phyloP scores from a whole-genome alignment of 23 tunicate genomes.

The Corella eumyota region DNA sequence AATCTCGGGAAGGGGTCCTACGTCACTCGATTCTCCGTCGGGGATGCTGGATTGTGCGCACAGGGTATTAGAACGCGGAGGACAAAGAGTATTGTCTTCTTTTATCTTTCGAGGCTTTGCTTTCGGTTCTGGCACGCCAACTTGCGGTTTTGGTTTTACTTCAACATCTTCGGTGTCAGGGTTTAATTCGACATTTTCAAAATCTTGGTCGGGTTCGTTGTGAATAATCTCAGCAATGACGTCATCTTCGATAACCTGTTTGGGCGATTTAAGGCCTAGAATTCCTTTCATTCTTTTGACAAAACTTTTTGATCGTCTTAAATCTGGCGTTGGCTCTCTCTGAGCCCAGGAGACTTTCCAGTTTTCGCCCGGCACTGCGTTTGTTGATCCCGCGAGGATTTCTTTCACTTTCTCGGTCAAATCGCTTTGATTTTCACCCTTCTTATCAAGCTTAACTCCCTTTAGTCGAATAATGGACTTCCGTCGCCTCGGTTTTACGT shows the following conservation, averaged over 20 bases:
- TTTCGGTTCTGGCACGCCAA: not conserved
- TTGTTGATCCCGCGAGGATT: conserved; percentile 2
- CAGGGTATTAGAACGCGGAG: not conserved
- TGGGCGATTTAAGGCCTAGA: no score
- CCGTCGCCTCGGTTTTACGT: not conserved
- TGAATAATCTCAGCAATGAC: conserved; percentile 5
- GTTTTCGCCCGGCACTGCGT: not conserved
- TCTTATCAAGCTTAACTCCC: not conserved
- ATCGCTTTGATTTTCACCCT: not conserved
- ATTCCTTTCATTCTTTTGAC: no score
- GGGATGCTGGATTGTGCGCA: no score
- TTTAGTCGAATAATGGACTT: conserved; percentile 6
- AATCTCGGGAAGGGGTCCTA: not conserved
- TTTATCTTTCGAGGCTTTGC: not conserved
- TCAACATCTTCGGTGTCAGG: no score
- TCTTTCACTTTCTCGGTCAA: conserved; percentile 8
- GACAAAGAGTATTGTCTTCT: not conserved
- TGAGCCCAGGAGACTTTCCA: conserved; percentile 15
- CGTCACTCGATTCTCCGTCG: conserved; percentile 1
- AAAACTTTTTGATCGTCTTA: no score
- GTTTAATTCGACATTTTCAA: no score
- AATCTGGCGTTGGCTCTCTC: no score
- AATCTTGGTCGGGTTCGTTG: not conserved
- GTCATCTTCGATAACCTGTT: no score
- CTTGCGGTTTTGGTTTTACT: no score